Evolutionary conservation across 2,113 vertebrate genomes (phyloP).

Genomic region (Chroicocephalus ridibundus): DNA sequence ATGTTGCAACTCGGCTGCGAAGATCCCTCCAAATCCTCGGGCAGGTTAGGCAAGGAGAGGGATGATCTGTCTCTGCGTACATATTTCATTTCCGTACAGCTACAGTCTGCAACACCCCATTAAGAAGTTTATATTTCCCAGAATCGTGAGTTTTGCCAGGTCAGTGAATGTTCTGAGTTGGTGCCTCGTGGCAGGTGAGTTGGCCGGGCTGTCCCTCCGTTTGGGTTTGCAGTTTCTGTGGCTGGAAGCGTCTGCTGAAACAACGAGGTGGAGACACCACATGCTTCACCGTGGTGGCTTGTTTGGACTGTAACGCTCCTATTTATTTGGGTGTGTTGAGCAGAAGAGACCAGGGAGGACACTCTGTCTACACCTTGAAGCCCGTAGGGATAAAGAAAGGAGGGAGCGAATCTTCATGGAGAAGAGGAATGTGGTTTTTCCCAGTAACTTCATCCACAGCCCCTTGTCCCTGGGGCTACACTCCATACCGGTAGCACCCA

Average conservation of each 20-base stretch:
- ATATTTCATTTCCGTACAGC: background rate
- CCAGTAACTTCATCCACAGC: background rate
- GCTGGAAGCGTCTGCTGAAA: background rate
- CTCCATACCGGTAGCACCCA: background rate
- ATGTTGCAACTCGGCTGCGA: background rate
- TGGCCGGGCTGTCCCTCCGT: background rate
- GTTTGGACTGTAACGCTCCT: background rate
- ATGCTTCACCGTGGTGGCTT: background rate
- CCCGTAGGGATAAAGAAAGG: background rate
- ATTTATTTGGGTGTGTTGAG: background rate
- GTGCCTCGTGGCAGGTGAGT: background rate
- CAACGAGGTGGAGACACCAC: background rate
- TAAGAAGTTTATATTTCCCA: background rate
- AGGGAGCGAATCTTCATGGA: background rate
- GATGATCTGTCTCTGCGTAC: background rate
- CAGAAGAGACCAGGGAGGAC: background rate
- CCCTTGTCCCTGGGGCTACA: background rate
- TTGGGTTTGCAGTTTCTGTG: background rate
- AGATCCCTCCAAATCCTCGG: background rate
- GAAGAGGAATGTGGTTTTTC: background rate
- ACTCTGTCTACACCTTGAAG: background rate
- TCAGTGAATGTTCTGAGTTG: background rate
- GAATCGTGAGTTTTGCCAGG: fast-evolving
- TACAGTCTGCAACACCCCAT: background rate
- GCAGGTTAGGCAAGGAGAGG: background rate